Evolutionary conservation across 2,797 vertebrate genomes (phyloP), one percentile per base, ranked within the genome.

Genomic region (Coregonus sp.): DNA sequence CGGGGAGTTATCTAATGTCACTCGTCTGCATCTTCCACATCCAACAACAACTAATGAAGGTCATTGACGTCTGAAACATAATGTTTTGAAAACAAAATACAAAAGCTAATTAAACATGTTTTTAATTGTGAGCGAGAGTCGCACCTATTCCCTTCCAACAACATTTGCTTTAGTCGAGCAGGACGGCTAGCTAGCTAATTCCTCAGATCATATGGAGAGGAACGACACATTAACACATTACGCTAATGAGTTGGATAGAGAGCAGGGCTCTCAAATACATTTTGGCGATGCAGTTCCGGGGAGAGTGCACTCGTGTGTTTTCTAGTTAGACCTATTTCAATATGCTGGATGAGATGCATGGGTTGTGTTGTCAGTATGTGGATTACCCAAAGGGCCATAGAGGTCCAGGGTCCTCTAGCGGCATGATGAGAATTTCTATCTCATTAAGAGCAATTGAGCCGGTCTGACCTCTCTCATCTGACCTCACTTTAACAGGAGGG

Each of bases 381-480:
- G 4, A 72, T 74, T 54, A 80, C 70, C 68, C 50, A 37, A n/a
- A 71, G 31, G 80, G 47, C 74, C 33, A 40, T 1, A 52, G 65
- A 72, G 15, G 61, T 75, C 67, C 9, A 68, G 68, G 33, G 79
- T 76, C 65, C 54, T 68, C 69, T 52, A 18, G 68, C 5, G 31
- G 50, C 71, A 75, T 82, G 80, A 81, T 71, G 67, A 71, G 72
- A 77, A 82, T 81, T 33, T 75, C 37, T 76, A 76, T 77, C 61
- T 85, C 81, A 82, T 83, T 82, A 78, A 77, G 52, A 74, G 66
- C 61, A 71, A 82, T 73, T 15, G 70, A 73, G 72, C 6, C 61
- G 68, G 15, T 71, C 18, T 63, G 74, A 54, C 68, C 63, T 75
- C 37, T 74, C 67, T 37, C 52, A 74, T 33, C 14, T 72, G 74